Evolutionary conservation across 2,113 vertebrate species (phyloP), one percentile per base, ranked within the genome.

Genomic region (Gorsachius goisagi): DNA sequence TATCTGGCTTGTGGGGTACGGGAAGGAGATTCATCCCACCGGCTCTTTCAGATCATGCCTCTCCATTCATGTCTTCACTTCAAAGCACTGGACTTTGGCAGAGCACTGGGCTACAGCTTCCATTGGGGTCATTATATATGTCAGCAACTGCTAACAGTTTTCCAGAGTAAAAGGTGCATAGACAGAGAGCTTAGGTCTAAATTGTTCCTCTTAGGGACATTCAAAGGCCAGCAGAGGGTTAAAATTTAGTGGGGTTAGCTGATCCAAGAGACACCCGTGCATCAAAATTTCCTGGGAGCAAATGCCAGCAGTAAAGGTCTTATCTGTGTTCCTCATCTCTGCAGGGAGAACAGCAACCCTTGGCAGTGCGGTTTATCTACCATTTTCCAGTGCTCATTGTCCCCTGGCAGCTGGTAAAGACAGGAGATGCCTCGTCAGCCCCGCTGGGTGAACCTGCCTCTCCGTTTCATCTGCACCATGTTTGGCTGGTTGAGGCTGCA

Each of bases 381-480:
- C 10, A 15, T 75, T 81, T 81, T n/a, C n/a, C 37, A 15, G 24
- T 49, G 21, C 27, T 44, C 8, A 7, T 39, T 76, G 67, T 59
- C 11, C n/a, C 12, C 15, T 50, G 26, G 15, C 4, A 77, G 47
- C 22, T 37, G 12, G 26, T 32, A 63, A 67, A 59, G 45, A 41
- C 47, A 72, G 63, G 6, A 87, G 45, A 33, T 0, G 2, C 7
- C 20, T 60, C 4, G 37, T 44, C 64, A 62, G 41, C 11, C 35
- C 30, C 5, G 0, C 32, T 32, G 33, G 10, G 37, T 67, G 35
- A 82, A 27, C 44, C 41, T 91, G 50, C 9, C 32, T 37, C 50
- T 55, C n/a, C 1, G 0, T 52, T 66, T 73, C 21, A 63, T 12
- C 15, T 24, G 13, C 9, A 30, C 17, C 1, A 0, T 9, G 14